Evolutionary conservation across 2,113 vertebrate species (phyloP).

Genomic region (Bostrychus sinensis): DNA sequence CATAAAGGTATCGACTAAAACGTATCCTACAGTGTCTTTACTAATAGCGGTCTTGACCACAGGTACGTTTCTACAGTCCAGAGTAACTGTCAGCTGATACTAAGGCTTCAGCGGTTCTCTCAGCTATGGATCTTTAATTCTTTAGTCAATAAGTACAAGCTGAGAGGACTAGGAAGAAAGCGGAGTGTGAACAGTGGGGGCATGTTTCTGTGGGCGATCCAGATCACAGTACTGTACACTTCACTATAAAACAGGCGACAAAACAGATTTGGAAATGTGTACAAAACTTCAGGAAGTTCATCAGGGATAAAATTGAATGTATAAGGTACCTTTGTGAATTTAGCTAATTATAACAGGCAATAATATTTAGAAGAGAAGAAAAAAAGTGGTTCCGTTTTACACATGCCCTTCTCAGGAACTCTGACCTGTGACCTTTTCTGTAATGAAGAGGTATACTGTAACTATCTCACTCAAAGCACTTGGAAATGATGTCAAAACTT

Average conservation of each 20-base stretch:
- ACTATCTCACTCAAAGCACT: neutral
- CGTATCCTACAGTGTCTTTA: too few species aligned
- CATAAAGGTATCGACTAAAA: too few species aligned
- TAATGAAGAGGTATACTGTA: neutral
- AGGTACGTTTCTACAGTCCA: slow-evolving; percentile 35
- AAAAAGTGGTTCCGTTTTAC: neutral
- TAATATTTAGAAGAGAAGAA: neutral
- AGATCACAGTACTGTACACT: too few species aligned
- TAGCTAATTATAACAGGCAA: neutral
- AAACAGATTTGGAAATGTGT: too few species aligned
- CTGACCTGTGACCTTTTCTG: slow-evolving; percentile 51
- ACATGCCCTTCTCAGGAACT: neutral
- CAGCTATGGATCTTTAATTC: slow-evolving; percentile 68
- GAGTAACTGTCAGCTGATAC: slow-evolving; percentile 83
- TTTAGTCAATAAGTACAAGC: slow-evolving; percentile 60
- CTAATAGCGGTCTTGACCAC: neutral
- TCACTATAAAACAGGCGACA: too few species aligned
- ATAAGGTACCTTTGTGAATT: neutral
- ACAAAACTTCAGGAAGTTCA: too few species aligned
- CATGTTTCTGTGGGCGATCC: neutral
- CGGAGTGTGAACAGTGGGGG: neutral
- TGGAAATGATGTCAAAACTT: neutral
- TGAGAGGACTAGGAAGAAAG: slow-evolving; percentile 30
- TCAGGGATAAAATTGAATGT: neutral
- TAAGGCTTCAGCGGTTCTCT: slow-evolving; percentile 63